A percentile compares a stretch with the other conserved stretches of the same genome.
These are phyloP conservation scores for Acinonyx jubatus DNA, from an alignment of 2,113 vertebrate species.

Conservation along the genomic window DNA sequence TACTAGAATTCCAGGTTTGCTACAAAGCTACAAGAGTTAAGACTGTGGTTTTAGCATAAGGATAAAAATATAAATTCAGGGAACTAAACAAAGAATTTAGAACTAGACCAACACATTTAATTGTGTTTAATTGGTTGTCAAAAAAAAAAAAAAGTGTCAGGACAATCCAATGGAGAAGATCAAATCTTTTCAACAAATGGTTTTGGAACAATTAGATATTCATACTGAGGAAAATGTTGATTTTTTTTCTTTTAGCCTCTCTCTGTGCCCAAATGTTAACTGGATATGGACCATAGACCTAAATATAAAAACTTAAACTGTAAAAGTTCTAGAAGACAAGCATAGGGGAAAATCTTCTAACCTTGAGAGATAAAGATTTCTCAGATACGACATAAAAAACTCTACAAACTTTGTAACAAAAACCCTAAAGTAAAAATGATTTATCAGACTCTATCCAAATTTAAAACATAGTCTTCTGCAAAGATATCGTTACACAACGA, in stretches of 20 bases:
- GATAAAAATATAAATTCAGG: background rate
- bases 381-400: background rate
- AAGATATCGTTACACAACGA: background rate
- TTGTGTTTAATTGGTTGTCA: background rate
- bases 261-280: background rate
- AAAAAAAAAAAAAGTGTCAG: background rate
- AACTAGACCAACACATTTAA: background rate
- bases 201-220: background rate
- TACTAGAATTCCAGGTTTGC: background rate
- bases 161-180: background rate
- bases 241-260: background rate
- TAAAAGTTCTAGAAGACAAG: background rate
- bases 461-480: background rate
- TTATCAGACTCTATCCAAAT: background rate
- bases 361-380: background rate
- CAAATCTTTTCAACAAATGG: background rate
- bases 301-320: background rate
- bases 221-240: background rate
- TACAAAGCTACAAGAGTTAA: background rate
- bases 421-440: background rate
- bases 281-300: background rate
- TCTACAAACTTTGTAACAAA: background rate
- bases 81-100: background rate
- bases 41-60: background rate
- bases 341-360: background rate